Conservation (phyloP, 1,140 invertebrate genomes). For the Coenobita brevimanus region DNA sequence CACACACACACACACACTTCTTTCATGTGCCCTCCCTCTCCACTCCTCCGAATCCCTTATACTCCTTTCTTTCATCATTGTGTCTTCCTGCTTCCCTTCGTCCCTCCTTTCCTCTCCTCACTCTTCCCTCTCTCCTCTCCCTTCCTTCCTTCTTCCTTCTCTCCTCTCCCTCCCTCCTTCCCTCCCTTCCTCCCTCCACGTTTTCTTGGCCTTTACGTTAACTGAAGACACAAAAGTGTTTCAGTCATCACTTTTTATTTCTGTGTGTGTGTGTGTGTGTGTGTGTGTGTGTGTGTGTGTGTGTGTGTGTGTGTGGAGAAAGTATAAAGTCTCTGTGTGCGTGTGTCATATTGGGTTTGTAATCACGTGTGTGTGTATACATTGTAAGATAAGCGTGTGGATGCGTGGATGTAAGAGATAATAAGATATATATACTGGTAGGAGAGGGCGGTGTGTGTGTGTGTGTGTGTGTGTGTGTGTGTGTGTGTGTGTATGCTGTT, state of each 20-base stretch:
- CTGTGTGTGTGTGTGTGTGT: slow-evolving; percentile 15
- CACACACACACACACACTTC: slow-evolving; percentile 12
- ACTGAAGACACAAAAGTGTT: too few relatives aligned
- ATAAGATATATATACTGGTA: too few relatives aligned
- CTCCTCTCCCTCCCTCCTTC: slow-evolving; percentile 14
- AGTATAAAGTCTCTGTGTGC: not conserved
- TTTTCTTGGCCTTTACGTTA: not conserved
- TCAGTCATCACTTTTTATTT: too few relatives aligned
- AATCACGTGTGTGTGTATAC: too few relatives aligned
- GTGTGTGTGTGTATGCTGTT: too few relatives aligned
- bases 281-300: not conserved
- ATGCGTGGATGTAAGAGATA: too few relatives aligned
- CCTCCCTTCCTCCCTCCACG: not conserved
- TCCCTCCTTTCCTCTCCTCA: not conserved
- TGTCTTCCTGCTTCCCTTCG: not conserved
- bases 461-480: too few relatives aligned
- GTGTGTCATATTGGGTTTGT: too few relatives aligned
- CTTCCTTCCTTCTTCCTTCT: not conserved
- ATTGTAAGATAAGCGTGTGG: too few relatives aligned
- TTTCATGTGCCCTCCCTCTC: not conserved
- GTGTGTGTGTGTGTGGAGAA: slow-evolving; percentile 2
- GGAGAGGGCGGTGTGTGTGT: too few relatives aligned
- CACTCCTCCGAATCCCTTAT: not conserved
- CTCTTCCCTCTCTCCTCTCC: not conserved
- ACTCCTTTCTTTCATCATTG: not conserved